phyloP scores from a whole-genome alignment of 2,113 vertebrate genomes.

The Pteronura brasiliensis region DNA sequence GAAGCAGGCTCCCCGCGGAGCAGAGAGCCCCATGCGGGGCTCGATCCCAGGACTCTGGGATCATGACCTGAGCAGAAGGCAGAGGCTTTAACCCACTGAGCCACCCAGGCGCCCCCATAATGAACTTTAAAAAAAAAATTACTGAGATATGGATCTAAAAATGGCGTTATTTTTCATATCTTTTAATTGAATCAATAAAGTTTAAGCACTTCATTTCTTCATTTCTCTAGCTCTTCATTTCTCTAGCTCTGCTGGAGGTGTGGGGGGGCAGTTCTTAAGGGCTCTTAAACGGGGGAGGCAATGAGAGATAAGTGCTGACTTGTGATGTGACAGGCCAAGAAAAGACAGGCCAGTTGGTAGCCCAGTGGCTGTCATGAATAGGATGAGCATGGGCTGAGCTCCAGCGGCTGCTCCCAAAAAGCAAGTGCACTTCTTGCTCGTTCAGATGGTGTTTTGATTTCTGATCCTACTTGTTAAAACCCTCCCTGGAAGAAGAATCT shows the following conservation, averaged over 20 bases:
- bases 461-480: background rate
- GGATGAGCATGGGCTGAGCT: background rate
- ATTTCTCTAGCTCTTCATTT: background rate
- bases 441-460: background rate
- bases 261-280: background rate
- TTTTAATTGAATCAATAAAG: background rate
- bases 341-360: background rate
- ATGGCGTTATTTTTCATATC: background rate
- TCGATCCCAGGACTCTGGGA: too few species aligned
- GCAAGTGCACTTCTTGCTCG: background rate
- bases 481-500: background rate
- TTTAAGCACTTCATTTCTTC: background rate
- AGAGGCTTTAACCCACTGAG: too few species aligned
- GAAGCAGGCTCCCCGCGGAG: too few species aligned
- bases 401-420: background rate
- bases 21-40: too few species aligned
- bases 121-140: background rate
- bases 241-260: background rate
- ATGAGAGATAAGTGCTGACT: background rate
- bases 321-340: background rate
- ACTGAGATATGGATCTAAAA: background rate
- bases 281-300: background rate
- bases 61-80: too few species aligned
- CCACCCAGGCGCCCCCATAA: too few species aligned
- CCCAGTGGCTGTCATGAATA: background rate